Evolutionary conservation across 2,113 vertebrate genomes (phyloP).

Genomic region (Triplophysa dalaica): DNA sequence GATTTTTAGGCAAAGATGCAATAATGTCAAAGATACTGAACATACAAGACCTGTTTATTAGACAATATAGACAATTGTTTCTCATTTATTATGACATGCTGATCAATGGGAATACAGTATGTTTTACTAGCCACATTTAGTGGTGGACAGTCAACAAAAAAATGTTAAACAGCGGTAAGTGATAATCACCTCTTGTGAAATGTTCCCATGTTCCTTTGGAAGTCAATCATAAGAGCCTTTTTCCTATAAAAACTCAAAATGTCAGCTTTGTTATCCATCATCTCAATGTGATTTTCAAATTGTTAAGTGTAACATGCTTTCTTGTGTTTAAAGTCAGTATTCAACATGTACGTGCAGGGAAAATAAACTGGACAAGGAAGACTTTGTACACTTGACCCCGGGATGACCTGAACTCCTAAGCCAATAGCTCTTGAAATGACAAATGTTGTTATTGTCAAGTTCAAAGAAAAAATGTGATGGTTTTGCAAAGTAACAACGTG

Average conservation of each 20-base stretch:
- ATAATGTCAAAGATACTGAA: not conserved
- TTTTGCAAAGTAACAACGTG: conserved; percentile 1
- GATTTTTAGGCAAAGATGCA: not conserved
- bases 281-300: conserved; percentile 1
- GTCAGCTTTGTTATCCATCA: not conserved
- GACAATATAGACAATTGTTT: not conserved
- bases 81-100: not conserved
- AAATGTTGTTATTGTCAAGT: conserved; percentile 29
- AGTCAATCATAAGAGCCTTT: conserved; percentile 19
- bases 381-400: conserved; percentile 20
- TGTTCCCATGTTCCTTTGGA: too few relatives aligned
- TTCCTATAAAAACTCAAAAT: not conserved
- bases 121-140: not conserved
- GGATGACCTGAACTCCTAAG: conserved; percentile 15
- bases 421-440: conserved; percentile 12
- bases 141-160: not conserved
- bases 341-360: not conserved
- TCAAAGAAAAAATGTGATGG: not conserved
- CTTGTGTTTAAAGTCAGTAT: conserved; percentile 1
- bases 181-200: not conserved
- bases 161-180: not conserved
- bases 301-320: not conserved
- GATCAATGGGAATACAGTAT: not conserved
- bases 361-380: conserved; percentile 28
- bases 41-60: not conserved